Evolutionary conservation across 2,113 vertebrate species (phyloP), one percentile per base, ranked within the genome.

Genomic region (Podarcis cretensis): DNA sequence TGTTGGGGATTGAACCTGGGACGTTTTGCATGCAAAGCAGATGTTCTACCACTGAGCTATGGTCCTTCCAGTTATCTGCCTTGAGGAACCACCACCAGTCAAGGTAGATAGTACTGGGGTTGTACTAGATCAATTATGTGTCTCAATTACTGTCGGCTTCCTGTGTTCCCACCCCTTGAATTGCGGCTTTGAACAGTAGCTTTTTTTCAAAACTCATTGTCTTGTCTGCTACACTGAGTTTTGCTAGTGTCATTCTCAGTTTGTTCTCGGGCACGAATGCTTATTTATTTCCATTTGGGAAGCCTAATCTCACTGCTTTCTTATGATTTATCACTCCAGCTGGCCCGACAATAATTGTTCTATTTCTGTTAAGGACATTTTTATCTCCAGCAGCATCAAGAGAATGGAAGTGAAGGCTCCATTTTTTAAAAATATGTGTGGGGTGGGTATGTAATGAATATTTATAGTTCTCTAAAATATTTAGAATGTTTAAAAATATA

Each of bases 271-370:
- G 57, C 65, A 77, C 85, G 83, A 84, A 89, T 85, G 32, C 85
- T 83, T 83, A 92, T 92, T 93, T 93, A 88, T 95, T 96, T 95
- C 94, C 94, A 92, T 94, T 95, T 94, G 91, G 91, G 94, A 90
- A 93, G 85, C 25, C 3, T 94, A 89, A 93, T 94, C 90, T 94
- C 81, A n/a, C 75, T 92, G 88, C 68, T 92, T 91, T 90, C 21
- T 84, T 93, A 90, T 93, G 96, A 96, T 95, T 95, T 95, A 94
- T 95, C 91, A 89, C 91, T 93, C 93, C 89, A 94, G 93, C 93
- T 96, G 92, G 90, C 88, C 92, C 48, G 83, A 54, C 89, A 90
- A 89, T 95, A 94, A 95, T 91, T 93, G 93, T 94, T 90, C 90
- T 91, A 65, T 93, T 95, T 95, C 93, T 95, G 93, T 95, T 92